Conservation (phyloP, 2,888 invertebrate species). For the Cheilosia scutellata region DNA sequence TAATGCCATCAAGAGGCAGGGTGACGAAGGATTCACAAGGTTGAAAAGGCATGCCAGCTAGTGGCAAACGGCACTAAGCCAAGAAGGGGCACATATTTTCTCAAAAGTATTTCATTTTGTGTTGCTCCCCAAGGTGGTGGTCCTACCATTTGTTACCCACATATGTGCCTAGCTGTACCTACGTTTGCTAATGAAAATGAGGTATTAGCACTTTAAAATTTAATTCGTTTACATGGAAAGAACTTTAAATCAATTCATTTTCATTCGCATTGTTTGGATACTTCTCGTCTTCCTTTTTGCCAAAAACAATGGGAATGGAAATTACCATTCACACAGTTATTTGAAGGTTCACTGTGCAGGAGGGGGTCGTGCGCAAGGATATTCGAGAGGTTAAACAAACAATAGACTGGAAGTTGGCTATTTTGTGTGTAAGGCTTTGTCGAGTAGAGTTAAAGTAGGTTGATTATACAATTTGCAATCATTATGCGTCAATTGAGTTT, state of each 20-base stretch:
- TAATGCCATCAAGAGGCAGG: conserved; percentile 62
- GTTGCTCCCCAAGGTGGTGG: neutral
- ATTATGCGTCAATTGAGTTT: conserved; percentile 73
- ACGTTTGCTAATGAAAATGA: conserved; percentile 11
- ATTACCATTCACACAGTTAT: conserved; percentile 15
- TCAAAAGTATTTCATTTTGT: conserved; percentile 5
- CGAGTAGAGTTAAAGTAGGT: conserved; percentile 41
- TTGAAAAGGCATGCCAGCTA: conserved; percentile 15
- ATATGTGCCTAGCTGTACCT: neutral
- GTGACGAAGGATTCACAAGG: conserved; percentile 2
- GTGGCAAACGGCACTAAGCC: conserved; percentile 13
- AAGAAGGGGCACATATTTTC: conserved; percentile 19
- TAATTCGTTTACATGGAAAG: conserved; percentile 26
- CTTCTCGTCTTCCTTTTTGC: conserved; percentile 44
- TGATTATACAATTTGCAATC: conserved; percentile 63
- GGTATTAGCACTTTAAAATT: conserved; percentile 41
- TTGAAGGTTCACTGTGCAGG: neutral
- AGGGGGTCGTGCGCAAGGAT: neutral
- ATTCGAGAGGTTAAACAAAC: conserved; percentile 43
- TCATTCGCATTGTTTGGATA: conserved; percentile 18
- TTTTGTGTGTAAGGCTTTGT: conserved; percentile 21
- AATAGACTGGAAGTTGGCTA: conserved; percentile 44
- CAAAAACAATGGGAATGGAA: conserved; percentile 44
- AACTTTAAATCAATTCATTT: conserved; percentile 43
- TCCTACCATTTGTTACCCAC: neutral